Base-by-base conservation (phyloP, 2,797 vertebrate species). In the Eulemur coronatus region DNA sequence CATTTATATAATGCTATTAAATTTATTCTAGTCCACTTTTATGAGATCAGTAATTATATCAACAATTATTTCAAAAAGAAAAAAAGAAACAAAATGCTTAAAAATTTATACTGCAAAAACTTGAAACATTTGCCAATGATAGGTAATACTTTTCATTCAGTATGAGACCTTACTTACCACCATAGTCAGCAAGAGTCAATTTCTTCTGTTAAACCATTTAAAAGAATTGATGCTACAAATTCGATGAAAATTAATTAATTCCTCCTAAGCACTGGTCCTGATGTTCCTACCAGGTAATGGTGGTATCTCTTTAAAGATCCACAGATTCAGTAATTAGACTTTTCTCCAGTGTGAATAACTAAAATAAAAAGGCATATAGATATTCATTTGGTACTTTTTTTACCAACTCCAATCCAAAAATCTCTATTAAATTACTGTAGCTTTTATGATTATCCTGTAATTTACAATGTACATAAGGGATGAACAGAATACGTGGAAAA, bases 151-250 rank as follows among this genome's bases (percentile, higher is more conserved):
- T 67, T 82, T 78, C n/a, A 18, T 43, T 92, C 48, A 50, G 5
- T 79, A 26, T 75, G 73, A 80, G 59, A 95, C 41, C 17, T 94
- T 92, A 82, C 86, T 94, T 84, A 94, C 50, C 61, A 90, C 38
- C 26, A 88, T 4, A 48, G 17, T 76, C 76, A 48, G 1, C 4
- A 41, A 61, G 2, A 55, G 18, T 46, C 50, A 38, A 6, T 72
- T 94, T 94, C 84, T 70, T 75, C 75, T 82, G 57, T 82, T 92
- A 93, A 95, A 67, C 30, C 28, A 84, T 88, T 87, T 96, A 11
- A 89, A 95, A 95, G 59, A 97, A 94, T 0, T 61, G 76, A 90
- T 84, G 50, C 35, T 84, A 90, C 33, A 87, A 90, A 89, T 70
- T 94, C 87, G 87, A 48, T 93, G 73, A 87, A 92, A 96, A 95